Percentiles rank a stretch among this genome's conserved stretches.
Evolutionary conservation across 1,140 invertebrate genomes (phyloP).

Genomic region (Drosophila tani): DNA sequence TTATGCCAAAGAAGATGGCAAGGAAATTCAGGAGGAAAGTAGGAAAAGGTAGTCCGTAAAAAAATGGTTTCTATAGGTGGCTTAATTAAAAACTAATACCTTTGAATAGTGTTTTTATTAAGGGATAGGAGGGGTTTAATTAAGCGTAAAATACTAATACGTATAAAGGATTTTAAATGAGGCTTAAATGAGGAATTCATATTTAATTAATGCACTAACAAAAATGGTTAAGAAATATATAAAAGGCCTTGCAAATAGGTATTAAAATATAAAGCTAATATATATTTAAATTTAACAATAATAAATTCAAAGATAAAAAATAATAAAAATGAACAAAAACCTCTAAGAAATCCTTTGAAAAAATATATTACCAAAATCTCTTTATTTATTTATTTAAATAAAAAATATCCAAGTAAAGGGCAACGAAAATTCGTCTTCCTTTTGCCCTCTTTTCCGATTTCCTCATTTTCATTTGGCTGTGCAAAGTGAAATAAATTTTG

Average conservation of each 20-base stretch:
- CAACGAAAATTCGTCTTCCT: not conserved
- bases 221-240: too few species aligned
- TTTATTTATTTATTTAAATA: too few species aligned
- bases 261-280: too few species aligned
- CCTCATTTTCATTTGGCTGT: slow-evolving; percentile 74
- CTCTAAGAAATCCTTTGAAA: too few species aligned
- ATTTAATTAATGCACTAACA: too few species aligned
- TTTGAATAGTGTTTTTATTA: slow-evolving; percentile 4
- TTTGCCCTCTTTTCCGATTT: not conserved
- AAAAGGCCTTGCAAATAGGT: too few species aligned
- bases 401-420: too few species aligned
- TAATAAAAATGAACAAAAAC: too few species aligned
- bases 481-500: slow-evolving; percentile 81
- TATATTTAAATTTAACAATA: not conserved
- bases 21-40: not conserved
- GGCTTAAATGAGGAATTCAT: too few species aligned
- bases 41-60: not conserved
- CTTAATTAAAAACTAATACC: slow-evolving; percentile 16
- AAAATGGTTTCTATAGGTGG: not conserved
- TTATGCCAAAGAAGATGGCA: slow-evolving; percentile 18
- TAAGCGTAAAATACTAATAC: not conserved
- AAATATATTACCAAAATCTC: too few species aligned
- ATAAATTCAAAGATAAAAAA: not conserved
- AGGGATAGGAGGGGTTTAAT: not conserved
- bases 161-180: not conserved